A percentile compares a stretch with the other conserved stretches of the same genome.
phyloP scores from a whole-genome alignment of 2,113 vertebrate genomes.

The Poeciliopsis occidentalis region DNA sequence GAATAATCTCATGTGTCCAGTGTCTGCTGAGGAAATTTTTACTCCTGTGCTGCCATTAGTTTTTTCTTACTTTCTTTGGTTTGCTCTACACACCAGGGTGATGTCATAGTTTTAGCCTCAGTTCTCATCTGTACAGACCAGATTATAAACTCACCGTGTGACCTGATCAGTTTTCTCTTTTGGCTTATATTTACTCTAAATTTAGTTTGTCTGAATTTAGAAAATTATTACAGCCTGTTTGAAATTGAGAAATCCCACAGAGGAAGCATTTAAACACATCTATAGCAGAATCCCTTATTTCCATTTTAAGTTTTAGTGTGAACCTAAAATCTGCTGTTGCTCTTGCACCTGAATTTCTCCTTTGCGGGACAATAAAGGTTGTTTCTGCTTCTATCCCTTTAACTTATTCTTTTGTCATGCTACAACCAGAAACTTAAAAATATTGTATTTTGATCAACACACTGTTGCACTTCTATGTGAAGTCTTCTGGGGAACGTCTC shows the following conservation, averaged over 20 bases:
- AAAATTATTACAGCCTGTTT: background rate
- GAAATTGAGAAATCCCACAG: background rate
- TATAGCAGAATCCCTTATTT: background rate
- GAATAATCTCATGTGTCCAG: slow-evolving; percentile 23
- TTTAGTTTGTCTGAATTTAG: background rate
- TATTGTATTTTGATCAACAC: background rate
- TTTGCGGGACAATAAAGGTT: too few species aligned
- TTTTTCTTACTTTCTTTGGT: slow-evolving; percentile 2
- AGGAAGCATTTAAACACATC: background rate
- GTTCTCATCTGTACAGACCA: background rate
- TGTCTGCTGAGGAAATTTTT: slow-evolving; percentile 9
- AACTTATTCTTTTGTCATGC: background rate
- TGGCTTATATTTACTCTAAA: background rate
- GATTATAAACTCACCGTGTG: background rate
- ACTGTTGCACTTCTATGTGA: too few species aligned
- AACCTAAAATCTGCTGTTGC: too few species aligned
- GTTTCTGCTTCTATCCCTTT: background rate
- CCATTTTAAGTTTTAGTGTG: too few species aligned
- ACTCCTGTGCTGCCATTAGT: slow-evolving; percentile 20
- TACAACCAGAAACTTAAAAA: background rate
- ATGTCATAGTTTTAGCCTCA: background rate
- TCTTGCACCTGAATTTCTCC: too few species aligned
- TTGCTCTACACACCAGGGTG: background rate
- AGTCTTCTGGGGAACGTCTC: too few species aligned
- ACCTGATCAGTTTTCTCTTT: background rate